Base-by-base conservation (phyloP, 1,140 invertebrate genomes). In the Cyclargus thomasi region DNA sequence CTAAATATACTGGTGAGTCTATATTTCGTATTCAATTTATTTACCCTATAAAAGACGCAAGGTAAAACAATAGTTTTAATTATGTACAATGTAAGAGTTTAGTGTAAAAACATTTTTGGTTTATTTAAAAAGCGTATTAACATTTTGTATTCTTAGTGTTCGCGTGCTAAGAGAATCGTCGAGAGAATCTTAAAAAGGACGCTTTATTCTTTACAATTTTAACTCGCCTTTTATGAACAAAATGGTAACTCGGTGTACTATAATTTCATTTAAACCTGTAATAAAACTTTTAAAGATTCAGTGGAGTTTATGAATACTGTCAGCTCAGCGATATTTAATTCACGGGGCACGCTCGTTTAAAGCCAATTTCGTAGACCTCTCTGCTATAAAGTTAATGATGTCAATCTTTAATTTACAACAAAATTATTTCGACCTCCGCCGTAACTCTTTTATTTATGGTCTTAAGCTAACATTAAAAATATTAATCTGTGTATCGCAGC, bases 1-100 rank as follows among this genome's bases (percentile, higher is more conserved):
- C 95, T 21, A 96, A 94, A 76, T 93, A 88, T 86, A 93, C 93
- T 85, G 92, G 93, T 93, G 74, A 91, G 91, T 81, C 18, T 36
- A 18, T 18, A 63, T 21, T 21, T 20, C 22, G 18, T 53, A 64
- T 47, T 35, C 63, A 47, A 36, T 5, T 47, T 35, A 8, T 35
- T 35, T 5, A 5, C 8, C 3, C 29, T n/a, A n/a, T n/a, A n/a
- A n/a, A n/a, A n/a, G n/a, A n/a, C n/a, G n/a, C n/a, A n/a, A n/a
- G n/a, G n/a, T 23, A 23, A 23, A 23, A 23, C 23, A 2, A 6
- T 1, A 23, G 6, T 23, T 23, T 23, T 23, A 23, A 23, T 23
- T 23, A 23, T 23, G 1, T 23, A 23, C 23, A 23, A 23, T 1
- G 36, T 39, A 39, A 3, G 36, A 39, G 10, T 14, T 39, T 47